phyloP scores from a whole-genome alignment of 2,797 vertebrate genomes.

The Alfaro cultratus region DNA sequence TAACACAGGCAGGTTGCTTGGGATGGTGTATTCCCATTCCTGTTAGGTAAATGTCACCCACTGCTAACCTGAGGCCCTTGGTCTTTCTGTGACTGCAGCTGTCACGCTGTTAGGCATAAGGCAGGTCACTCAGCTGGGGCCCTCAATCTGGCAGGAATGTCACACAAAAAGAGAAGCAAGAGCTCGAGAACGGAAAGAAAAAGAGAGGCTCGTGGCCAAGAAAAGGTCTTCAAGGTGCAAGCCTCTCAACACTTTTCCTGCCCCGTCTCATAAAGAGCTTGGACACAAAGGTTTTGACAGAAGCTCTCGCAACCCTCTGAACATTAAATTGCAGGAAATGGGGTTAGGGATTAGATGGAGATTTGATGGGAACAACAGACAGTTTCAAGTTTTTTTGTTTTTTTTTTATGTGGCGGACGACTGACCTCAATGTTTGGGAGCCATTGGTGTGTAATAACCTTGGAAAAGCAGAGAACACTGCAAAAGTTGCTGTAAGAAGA shows the following conservation, averaged over 20 bases:
- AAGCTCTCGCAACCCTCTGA: constrained; percentile 58
- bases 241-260: constrained; percentile 59
- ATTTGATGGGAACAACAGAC: constrained; percentile 50
- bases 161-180: constrained; percentile 60
- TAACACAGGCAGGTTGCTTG: constrained; percentile 10
- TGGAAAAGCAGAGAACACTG: background rate
- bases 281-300: constrained; percentile 60
- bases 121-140: constrained; percentile 56
- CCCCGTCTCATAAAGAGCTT: constrained; percentile 61
- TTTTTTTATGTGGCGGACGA: background rate
- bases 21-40: constrained; percentile 33
- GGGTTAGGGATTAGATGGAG: constrained; percentile 52
- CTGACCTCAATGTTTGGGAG: constrained; percentile 14
- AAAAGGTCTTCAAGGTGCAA: constrained; percentile 62
- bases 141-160: constrained; percentile 65
- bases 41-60: constrained; percentile 37
- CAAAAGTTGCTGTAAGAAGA: background rate
- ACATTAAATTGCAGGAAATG: constrained; percentile 52
- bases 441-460: constrained; percentile 13
- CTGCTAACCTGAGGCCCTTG: constrained; percentile 25
- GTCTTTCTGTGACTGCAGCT: constrained; percentile 43
- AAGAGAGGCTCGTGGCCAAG: constrained; percentile 37
- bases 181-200: constrained; percentile 40
- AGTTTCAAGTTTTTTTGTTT: constrained; percentile 8
- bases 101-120: constrained; percentile 63